Conservation (phyloP, 2,888 invertebrate genomes). For the Hemicrepidius hirtus region DNA sequence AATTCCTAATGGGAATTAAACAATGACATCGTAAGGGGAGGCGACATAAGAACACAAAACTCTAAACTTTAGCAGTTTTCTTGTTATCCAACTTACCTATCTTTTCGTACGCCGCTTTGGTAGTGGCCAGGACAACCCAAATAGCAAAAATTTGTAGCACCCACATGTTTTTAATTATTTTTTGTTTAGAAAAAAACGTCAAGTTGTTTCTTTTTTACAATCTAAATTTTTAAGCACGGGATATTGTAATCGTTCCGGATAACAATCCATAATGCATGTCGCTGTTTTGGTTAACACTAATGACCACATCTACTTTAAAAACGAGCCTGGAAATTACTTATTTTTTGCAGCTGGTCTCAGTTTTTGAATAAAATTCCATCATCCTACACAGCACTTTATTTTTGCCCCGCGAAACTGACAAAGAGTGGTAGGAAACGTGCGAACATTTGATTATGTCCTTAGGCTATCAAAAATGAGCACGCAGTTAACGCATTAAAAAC, state of each 20-base stretch:
- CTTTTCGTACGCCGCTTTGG: conserved; percentile 46
- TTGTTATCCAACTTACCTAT: conserved; percentile 47
- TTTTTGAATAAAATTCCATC: conserved; percentile 20
- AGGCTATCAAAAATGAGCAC: conserved; percentile 5
- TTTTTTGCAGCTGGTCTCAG: conserved; percentile 20
- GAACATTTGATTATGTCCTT: conserved; percentile 14
- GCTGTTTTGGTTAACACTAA: conserved; percentile 34
- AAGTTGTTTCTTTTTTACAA: conserved; percentile 34
- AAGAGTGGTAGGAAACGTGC: conserved; percentile 1
- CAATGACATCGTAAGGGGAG: conserved; percentile 28
- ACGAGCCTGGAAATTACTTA: conserved; percentile 27
- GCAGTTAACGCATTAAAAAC: conserved; percentile 10
- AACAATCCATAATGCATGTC: conserved; percentile 40
- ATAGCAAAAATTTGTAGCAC: conserved; percentile 42
- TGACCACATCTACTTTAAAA: conserved; percentile 37
- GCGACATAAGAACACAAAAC: conserved; percentile 32
- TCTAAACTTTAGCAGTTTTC: conserved; percentile 33
- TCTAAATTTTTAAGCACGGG: conserved; percentile 35
- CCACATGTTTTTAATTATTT: conserved; percentile 44
- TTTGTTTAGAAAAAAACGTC: conserved; percentile 33
- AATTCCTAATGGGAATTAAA: conserved; percentile 37
- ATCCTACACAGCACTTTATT: conserved; percentile 18
- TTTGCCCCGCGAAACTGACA: neutral
- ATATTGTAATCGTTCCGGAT: conserved; percentile 32
- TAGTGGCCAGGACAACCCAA: conserved; percentile 41